These are phyloP conservation scores for Sorex araneus DNA, from an alignment of 2,113 vertebrate genomes.

Conservation along the genomic window DNA sequence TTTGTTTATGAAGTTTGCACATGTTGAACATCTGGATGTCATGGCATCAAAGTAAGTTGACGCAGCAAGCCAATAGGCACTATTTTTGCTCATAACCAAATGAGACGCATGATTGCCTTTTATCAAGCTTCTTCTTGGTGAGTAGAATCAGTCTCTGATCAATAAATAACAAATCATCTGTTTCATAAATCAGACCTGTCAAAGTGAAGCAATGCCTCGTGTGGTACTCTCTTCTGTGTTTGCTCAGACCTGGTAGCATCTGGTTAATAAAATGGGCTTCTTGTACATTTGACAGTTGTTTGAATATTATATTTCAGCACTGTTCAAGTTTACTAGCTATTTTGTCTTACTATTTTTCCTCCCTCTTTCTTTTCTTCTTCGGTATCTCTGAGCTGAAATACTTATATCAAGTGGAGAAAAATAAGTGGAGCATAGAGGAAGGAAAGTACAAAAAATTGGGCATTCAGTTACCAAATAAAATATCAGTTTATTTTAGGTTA, in stretches of 20 bases:
- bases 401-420: background rate
- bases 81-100: constrained; percentile 80
- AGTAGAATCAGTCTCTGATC: constrained; percentile 84
- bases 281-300: constrained; percentile 66
- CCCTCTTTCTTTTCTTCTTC: background rate
- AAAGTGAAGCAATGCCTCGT: constrained; percentile 64
- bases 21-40: constrained; percentile 87
- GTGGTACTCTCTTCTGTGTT: constrained; percentile 54
- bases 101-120: constrained; percentile 81
- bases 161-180: constrained; percentile 85
- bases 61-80: constrained; percentile 81
- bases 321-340: constrained; percentile 59
- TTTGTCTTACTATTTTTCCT: constrained; percentile 5
- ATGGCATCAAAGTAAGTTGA: constrained; percentile 82
- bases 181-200: constrained; percentile 84
- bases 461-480: background rate
- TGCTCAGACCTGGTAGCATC: constrained; percentile 55
- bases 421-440: background rate
- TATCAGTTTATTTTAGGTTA: constrained; percentile 5
- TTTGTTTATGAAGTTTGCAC: constrained; percentile 85
- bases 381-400: constrained; percentile 13
- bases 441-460: background rate
- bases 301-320: constrained; percentile 70
- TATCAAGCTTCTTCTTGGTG: constrained; percentile 78
- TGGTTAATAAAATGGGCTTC: constrained; percentile 69